Conservation (phyloP, 1,140 invertebrate species). For the Thalassaphorura encarpata region DNA sequence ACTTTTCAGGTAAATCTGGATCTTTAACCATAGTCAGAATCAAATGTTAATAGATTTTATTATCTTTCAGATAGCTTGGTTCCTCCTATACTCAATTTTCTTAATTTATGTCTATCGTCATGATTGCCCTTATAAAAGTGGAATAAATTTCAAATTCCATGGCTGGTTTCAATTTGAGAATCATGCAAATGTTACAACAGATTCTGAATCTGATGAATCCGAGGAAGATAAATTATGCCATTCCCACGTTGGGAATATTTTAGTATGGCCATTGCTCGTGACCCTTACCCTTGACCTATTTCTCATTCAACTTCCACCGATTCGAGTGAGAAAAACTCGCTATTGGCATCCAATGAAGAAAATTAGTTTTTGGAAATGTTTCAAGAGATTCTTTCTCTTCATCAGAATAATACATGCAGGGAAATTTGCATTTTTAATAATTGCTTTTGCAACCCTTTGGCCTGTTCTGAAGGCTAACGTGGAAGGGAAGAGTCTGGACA, state of each 20-base stretch:
- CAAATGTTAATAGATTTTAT: not conserved
- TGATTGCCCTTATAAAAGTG: not conserved
- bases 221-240: not conserved
- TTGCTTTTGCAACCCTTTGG: no score
- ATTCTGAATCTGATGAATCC: not conserved
- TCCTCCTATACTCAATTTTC: not conserved
- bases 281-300: not conserved
- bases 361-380: no score
- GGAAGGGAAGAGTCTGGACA: no score
- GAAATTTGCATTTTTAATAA: no score
- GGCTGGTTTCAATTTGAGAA: not conserved
- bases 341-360: slow-evolving; percentile 6
- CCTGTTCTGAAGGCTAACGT: no score
- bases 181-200: not conserved
- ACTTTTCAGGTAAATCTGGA: not conserved
- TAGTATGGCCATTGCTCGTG: not conserved
- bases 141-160: slow-evolving; percentile 1
- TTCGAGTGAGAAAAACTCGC: not conserved
- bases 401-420: no score
- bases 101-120: not conserved
- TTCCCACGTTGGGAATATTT: not conserved
- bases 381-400: no score
- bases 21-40: not conserved
- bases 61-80: not conserved
- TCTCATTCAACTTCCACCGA: not conserved